Conservation (phyloP, 2,113 vertebrate species). For the Phaetusa simplex region DNA sequence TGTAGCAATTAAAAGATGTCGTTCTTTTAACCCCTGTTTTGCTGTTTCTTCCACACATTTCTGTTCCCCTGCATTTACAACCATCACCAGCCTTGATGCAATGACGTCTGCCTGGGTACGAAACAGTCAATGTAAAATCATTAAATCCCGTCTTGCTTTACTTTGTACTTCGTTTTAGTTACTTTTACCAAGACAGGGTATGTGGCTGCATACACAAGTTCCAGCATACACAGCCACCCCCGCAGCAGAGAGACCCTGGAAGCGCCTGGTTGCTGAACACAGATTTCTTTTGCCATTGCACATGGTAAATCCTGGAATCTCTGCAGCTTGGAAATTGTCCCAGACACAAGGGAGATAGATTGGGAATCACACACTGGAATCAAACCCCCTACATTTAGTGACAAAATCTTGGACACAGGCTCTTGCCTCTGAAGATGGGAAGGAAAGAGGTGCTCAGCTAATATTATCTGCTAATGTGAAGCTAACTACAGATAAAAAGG, state of each 20-base stretch:
- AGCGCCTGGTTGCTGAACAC: background rate
- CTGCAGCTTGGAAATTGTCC: background rate
- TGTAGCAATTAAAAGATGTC: background rate
- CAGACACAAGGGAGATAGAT: background rate
- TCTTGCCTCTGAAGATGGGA: background rate
- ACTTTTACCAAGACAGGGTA: background rate
- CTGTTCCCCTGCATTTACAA: background rate
- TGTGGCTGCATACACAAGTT: background rate
- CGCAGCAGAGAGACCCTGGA: background rate
- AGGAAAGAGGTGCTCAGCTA: background rate
- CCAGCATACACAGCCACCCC: background rate
- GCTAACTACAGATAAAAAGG: background rate
- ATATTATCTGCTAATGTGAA: background rate
- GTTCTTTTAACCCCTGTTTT: background rate
- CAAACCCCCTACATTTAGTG: background rate
- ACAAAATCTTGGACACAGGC: background rate
- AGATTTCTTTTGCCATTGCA: background rate
- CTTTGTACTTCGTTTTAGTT: background rate
- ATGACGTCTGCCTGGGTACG: background rate
- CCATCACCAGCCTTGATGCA: background rate
- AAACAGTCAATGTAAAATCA: background rate
- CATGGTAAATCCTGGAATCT: background rate
- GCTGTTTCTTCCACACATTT: background rate
- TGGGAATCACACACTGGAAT: background rate
- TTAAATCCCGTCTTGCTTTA: background rate